These are phyloP conservation scores for Acomys russatus DNA, from an alignment of 2,797 vertebrate genomes.

Conservation along the genomic window DNA sequence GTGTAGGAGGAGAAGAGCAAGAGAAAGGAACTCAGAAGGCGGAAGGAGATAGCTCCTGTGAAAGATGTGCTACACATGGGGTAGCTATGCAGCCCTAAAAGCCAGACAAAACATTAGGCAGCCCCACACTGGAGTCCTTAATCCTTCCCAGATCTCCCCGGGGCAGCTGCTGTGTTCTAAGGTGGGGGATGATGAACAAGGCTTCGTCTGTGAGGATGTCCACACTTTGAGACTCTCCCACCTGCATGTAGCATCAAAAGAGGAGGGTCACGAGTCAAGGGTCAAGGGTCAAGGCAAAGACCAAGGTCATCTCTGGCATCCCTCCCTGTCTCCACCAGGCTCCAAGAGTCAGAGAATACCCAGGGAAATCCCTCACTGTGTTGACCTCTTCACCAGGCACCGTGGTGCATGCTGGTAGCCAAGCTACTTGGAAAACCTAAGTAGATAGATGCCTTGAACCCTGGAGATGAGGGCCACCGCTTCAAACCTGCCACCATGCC, in stretches of 20 bases:
- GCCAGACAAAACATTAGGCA: neutral
- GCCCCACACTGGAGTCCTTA: no score
- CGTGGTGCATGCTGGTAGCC: neutral
- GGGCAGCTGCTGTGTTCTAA: neutral
- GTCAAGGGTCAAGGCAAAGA: neutral
- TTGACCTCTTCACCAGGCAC: neutral
- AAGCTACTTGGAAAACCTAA: neutral
- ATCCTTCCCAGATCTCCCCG: neutral
- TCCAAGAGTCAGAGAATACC: neutral
- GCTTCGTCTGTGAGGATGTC: neutral
- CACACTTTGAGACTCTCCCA: neutral
- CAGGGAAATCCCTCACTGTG: neutral
- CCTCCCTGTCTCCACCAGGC: neutral
- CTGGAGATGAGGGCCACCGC: neutral
- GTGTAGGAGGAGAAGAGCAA: neutral
- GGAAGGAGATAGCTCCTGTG: neutral
- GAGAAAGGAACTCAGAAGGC: neutral
- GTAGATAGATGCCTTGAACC: neutral
- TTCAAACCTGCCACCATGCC: neutral
- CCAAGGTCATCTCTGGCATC: neutral
- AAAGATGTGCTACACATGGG: neutral
- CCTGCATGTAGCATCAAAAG: neutral
- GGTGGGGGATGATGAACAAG: no score
- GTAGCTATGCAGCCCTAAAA: neutral
- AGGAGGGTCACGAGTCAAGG: neutral